A percentile compares a stretch with the other conserved stretches of the same genome.
Evolutionary conservation across 2,888 invertebrate genomes (phyloP).

Genomic region (Spodoptera exigua): DNA sequence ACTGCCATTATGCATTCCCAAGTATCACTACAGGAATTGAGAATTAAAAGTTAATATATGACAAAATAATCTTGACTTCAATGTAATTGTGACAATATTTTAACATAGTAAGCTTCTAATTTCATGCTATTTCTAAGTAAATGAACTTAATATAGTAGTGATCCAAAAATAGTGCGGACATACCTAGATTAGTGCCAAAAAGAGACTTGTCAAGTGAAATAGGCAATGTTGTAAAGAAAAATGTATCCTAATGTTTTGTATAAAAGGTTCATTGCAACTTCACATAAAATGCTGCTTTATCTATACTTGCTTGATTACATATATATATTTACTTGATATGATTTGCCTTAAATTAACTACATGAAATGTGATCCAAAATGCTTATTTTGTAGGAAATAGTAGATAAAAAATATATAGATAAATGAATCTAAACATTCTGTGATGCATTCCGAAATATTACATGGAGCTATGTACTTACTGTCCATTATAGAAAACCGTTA

Average conservation of each 20-base stretch:
- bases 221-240: too few species aligned
- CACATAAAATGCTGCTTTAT: too few species aligned
- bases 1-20: neutral
- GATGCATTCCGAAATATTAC: constrained; percentile 30
- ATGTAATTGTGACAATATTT: constrained; percentile 44
- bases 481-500: constrained; percentile 11
- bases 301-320: too few species aligned
- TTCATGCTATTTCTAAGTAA: too few species aligned
- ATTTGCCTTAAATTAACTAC: constrained; percentile 16
- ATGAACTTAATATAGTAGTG: constrained; percentile 5
- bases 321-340: neutral
- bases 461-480: constrained; percentile 17
- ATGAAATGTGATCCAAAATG: constrained; percentile 23
- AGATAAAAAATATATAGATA: constrained; percentile 6
- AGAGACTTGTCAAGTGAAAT: too few species aligned
- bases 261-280: too few species aligned
- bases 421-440: constrained; percentile 25
- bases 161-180: too few species aligned
- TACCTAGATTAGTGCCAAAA: too few species aligned
- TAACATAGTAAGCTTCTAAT: constrained; percentile 29
- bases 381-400: constrained; percentile 23
- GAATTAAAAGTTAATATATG: neutral
- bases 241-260: too few species aligned
- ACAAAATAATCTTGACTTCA: constrained; percentile 22
- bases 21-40: constrained; percentile 2